These are phyloP conservation scores for Bubo bubo DNA, from an alignment of 2,113 vertebrate species.

Conservation along the genomic window DNA sequence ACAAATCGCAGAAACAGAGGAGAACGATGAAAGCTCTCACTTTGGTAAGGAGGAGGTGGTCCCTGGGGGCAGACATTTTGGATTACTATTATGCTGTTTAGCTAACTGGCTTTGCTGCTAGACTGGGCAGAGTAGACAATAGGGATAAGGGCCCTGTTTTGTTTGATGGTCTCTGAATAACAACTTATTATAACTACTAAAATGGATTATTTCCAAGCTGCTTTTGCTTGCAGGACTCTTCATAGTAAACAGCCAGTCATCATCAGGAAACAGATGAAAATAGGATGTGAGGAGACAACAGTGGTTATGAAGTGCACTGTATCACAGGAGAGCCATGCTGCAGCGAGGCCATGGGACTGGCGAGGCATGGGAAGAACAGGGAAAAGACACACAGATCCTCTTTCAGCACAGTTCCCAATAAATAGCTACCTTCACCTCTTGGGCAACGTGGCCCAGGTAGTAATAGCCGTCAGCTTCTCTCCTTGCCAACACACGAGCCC, in stretches of 20 bases:
- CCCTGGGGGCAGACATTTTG: not conserved
- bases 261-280: not conserved
- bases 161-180: not conserved
- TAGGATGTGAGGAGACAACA: not conserved
- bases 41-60: not conserved
- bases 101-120: not conserved
- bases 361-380: not conserved
- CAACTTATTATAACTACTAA: not conserved
- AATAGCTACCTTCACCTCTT: slow-evolving; percentile 30
- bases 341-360: not conserved
- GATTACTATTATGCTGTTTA: not conserved
- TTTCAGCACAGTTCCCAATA: not conserved
- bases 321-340: not conserved
- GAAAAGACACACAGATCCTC: not conserved
- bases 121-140: not conserved
- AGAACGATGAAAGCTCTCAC: not conserved
- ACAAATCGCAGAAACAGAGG: not conserved
- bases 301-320: not conserved
- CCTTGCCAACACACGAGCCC: slow-evolving; percentile 61
- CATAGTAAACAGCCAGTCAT: not conserved
- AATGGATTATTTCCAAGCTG: not conserved
- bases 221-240: not conserved
- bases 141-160: not conserved
- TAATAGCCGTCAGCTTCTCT: slow-evolving; percentile 68
- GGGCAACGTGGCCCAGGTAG: slow-evolving; percentile 60